phyloP scores from a whole-genome alignment of 2,113 vertebrate genomes.

The Hoplias malabaricus region DNA sequence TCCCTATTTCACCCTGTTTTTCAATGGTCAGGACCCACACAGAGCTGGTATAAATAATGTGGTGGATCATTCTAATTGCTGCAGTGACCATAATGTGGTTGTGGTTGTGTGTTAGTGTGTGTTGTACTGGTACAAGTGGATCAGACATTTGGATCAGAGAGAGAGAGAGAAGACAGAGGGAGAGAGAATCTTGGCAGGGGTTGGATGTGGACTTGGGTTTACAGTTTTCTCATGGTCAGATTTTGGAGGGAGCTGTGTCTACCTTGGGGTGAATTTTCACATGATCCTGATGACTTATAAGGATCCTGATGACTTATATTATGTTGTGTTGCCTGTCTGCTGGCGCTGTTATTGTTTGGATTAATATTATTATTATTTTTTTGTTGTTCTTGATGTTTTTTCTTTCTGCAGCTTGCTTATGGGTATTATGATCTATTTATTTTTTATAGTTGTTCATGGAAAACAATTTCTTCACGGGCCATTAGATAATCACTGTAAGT shows the following conservation, averaged over 20 bases:
- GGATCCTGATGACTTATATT: not conserved
- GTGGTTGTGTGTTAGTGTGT: too few species aligned
- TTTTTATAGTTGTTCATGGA: not conserved
- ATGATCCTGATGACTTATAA: not conserved
- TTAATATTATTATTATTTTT: not conserved
- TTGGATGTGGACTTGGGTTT: not conserved
- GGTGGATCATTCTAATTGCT: too few species aligned
- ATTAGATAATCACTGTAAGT: not conserved
- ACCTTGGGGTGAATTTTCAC: not conserved
- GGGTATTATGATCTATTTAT: not conserved
- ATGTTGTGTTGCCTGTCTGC: not conserved
- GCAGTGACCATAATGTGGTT: too few species aligned
- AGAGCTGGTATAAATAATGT: too few species aligned
- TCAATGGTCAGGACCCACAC: too few species aligned
- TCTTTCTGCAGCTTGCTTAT: too few species aligned
- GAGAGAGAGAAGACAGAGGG: too few species aligned
- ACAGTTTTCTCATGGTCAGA: not conserved
- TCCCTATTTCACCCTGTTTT: too few species aligned
- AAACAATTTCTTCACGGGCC: not conserved
- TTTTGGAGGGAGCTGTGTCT: not conserved
- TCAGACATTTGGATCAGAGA: too few species aligned
- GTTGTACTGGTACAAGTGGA: too few species aligned
- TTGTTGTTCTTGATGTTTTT: not conserved
- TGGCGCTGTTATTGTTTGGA: not conserved
- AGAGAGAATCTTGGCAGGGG: not conserved